Percentiles rank a stretch among this genome's conserved stretches.
Conservation (phyloP, 2,113 vertebrate genomes). For the Casuarius casuarius region DNA sequence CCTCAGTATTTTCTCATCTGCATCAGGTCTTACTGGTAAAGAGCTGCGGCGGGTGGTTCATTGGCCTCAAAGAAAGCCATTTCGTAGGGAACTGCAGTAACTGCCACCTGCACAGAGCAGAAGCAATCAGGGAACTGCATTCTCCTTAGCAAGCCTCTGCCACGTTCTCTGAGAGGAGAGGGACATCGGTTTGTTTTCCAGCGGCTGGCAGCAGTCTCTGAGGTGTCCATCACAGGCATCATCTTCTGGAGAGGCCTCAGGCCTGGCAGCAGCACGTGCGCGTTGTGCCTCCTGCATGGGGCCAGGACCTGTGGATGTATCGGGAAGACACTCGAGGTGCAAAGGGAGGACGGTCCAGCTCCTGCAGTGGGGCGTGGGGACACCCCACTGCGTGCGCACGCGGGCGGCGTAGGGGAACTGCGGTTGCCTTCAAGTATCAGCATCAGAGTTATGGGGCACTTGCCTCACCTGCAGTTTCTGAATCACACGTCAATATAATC, state of each 20-base stretch:
- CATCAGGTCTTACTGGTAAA: background rate
- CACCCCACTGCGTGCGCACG: background rate
- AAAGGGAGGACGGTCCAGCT: background rate
- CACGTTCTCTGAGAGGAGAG: background rate
- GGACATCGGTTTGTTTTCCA: background rate
- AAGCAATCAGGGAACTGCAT: background rate
- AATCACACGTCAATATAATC: background rate
- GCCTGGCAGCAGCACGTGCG: background rate
- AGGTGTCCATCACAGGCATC: background rate
- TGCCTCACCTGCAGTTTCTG: background rate
- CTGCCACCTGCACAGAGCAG: background rate
- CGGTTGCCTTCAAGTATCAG: background rate
- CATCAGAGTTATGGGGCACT: background rate
- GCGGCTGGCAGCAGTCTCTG: background rate
- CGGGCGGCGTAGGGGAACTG: background rate
- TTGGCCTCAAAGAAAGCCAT: background rate
- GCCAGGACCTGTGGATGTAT: background rate
- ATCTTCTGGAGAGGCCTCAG: background rate
- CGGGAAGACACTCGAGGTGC: too few relatives aligned
- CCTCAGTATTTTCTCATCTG: background rate
- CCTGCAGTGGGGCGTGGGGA: background rate
- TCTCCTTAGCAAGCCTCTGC: background rate
- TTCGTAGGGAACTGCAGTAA: background rate
- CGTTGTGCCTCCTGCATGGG: fast-evolving
- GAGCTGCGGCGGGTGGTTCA: background rate